phyloP scores from a whole-genome alignment of 2,888 invertebrate species.

The Camponotus fellah region DNA sequence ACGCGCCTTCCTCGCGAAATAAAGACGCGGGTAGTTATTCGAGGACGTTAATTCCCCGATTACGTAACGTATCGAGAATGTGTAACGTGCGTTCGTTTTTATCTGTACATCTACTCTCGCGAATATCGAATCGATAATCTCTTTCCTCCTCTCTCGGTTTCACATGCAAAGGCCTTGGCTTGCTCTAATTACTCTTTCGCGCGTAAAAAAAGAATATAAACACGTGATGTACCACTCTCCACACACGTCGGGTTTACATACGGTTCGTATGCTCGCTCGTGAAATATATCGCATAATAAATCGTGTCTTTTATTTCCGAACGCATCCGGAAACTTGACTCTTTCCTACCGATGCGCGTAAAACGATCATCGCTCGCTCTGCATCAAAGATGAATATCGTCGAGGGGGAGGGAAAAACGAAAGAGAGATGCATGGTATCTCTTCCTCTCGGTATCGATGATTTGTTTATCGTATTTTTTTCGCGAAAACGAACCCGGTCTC shows the following conservation, averaged over 20 bases:
- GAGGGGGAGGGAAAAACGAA: background rate
- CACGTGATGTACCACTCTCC: constrained; percentile 25
- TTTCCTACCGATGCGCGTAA: constrained; percentile 33
- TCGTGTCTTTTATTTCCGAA: constrained; percentile 49
- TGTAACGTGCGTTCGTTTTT: constrained; percentile 1
- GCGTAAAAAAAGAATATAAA: constrained; percentile 40
- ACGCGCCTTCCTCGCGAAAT: constrained; percentile 20
- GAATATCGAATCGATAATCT: constrained; percentile 31
- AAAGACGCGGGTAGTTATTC: constrained; percentile 24
- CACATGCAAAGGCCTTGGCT: background rate
- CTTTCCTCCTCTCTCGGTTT: background rate
- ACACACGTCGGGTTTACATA: constrained; percentile 24
- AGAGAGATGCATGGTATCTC: constrained; percentile 12
- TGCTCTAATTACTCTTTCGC: constrained; percentile 40
- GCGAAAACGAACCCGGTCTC: background rate
- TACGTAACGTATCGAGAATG: constrained; percentile 10
- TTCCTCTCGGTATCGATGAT: constrained; percentile 2
- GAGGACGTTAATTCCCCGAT: constrained; percentile 1
- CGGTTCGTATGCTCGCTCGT: constrained; percentile 7
- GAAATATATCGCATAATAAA: constrained; percentile 51
- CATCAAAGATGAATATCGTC: constrained; percentile 36
- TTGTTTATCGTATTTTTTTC: no score
- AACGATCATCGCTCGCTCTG: constrained; percentile 37
- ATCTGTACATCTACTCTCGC: background rate
- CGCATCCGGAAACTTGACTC: constrained; percentile 38